A percentile compares a stretch with the other conserved stretches of the same genome.
phyloP scores from a whole-genome alignment of 2,113 vertebrate genomes.

The Poecilia latipinna region DNA sequence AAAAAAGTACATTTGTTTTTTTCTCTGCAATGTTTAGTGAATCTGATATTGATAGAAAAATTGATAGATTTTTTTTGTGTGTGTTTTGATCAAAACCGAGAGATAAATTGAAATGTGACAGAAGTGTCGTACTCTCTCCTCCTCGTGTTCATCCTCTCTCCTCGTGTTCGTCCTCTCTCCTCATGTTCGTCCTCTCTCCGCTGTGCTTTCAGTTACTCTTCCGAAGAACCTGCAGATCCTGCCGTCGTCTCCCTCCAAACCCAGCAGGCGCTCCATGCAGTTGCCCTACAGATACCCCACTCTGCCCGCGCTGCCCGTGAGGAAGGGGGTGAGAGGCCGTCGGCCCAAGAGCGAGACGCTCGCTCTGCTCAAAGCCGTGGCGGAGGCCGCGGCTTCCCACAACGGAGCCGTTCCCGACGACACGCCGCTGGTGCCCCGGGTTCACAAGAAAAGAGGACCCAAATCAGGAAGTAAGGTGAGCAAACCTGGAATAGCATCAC shows the following conservation, averaged over 20 bases:
- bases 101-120: too few relatives aligned
- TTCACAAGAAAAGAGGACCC: slow-evolving; percentile 86
- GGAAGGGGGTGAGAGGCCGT: slow-evolving; percentile 86
- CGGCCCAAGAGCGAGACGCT: slow-evolving; percentile 84
- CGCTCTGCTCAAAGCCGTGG: slow-evolving; percentile 81
- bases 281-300: slow-evolving; percentile 85
- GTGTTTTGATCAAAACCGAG: too few relatives aligned
- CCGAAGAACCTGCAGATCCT: slow-evolving; percentile 82
- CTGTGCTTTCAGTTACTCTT: slow-evolving; percentile 80
- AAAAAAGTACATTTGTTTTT: too few relatives aligned
- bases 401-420: slow-evolving; percentile 67
- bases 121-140: background rate
- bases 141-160: background rate
- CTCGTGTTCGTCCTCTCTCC: background rate
- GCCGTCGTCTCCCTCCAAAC: slow-evolving; percentile 84
- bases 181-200: background rate
- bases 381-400: slow-evolving; percentile 75
- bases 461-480: slow-evolving; percentile 93
- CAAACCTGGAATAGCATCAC: background rate
- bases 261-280: slow-evolving; percentile 85
- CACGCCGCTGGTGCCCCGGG: slow-evolving; percentile 75
- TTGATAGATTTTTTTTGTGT: too few relatives aligned
- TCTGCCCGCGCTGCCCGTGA: slow-evolving; percentile 78
- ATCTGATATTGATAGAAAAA: too few relatives aligned
- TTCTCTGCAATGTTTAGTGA: too few relatives aligned